These are phyloP conservation scores for Fratercula arctica DNA, from an alignment of 2,797 vertebrate genomes.

Conservation along the genomic window DNA sequence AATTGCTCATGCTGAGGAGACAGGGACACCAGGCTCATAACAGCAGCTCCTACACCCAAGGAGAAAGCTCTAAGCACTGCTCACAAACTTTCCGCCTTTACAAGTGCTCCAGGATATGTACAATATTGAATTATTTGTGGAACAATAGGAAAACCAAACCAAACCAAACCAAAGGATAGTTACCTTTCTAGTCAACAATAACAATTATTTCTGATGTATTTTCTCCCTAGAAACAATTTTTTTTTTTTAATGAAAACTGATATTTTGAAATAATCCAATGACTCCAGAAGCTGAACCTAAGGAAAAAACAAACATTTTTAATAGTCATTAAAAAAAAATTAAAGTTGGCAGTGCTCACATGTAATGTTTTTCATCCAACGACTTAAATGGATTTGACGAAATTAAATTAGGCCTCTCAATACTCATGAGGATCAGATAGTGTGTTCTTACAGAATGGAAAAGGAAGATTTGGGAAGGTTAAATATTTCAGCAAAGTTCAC, in stretches of 20 bases:
- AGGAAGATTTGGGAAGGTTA: not conserved
- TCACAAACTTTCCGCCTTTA: not conserved
- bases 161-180: not conserved
- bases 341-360: not conserved
- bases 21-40: not conserved
- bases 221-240: not conserved
- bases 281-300: not conserved
- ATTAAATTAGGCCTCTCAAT: not conserved
- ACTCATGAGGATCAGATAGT: not conserved
- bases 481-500: not conserved
- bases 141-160: not conserved
- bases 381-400: conserved; percentile 22
- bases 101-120: accelerated
- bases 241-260: not conserved
- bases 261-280: not conserved
- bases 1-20: not conserved
- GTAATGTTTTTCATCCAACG: not conserved
- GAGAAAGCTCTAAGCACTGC: not conserved
- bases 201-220: not conserved
- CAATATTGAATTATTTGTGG: not conserved
- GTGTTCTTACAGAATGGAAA: not conserved
- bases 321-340: not conserved
- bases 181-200: not conserved
- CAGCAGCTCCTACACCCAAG: not conserved
- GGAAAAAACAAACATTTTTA: not conserved